Percentiles rank a stretch among this genome's conserved stretches.
Evolutionary conservation across 2,888 invertebrate genomes (phyloP).

Genomic region (Torymus tubicola): DNA sequence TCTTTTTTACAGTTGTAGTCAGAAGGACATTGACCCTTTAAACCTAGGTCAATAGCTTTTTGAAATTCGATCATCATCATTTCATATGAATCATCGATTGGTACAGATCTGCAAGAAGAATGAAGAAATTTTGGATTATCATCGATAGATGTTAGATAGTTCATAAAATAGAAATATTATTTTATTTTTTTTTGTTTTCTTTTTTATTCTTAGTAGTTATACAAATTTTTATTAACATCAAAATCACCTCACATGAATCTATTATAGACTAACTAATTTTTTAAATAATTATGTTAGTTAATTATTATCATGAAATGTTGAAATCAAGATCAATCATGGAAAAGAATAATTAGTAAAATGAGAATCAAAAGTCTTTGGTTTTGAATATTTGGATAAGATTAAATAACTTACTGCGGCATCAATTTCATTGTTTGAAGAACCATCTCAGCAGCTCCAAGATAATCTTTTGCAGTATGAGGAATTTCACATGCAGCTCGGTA

Average conservation of each 20-base stretch:
- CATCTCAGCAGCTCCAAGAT: conserved; percentile 87
- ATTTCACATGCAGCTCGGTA: conserved; percentile 87
- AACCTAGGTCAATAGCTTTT: conserved; percentile 83
- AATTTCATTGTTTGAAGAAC: conserved; percentile 84
- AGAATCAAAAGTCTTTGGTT: too few species aligned
- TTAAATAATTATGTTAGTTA: too few species aligned
- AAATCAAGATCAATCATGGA: too few species aligned
- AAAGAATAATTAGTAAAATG: too few species aligned
- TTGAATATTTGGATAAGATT: conserved; percentile 9
- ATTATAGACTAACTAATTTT: too few species aligned
- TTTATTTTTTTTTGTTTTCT: too few species aligned
- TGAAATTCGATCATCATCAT: conserved; percentile 81
- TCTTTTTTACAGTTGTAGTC: conserved; percentile 73
- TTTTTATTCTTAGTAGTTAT: too few species aligned
- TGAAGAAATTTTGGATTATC: conserved; percentile 4
- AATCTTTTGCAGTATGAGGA: conserved; percentile 85
- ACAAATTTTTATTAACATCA: too few species aligned
- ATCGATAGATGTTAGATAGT: background rate
- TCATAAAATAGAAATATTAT: too few species aligned
- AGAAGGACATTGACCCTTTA: conserved; percentile 73
- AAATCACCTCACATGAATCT: too few species aligned
- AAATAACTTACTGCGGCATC: conserved; percentile 72
- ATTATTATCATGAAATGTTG: too few species aligned
- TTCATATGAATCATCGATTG: conserved; percentile 80
- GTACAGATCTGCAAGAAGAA: conserved; percentile 77